A percentile compares a stretch with the other conserved stretches of the same genome.
Conservation (phyloP, 2,888 invertebrate species). For the Tolmerus cingulatus region DNA sequence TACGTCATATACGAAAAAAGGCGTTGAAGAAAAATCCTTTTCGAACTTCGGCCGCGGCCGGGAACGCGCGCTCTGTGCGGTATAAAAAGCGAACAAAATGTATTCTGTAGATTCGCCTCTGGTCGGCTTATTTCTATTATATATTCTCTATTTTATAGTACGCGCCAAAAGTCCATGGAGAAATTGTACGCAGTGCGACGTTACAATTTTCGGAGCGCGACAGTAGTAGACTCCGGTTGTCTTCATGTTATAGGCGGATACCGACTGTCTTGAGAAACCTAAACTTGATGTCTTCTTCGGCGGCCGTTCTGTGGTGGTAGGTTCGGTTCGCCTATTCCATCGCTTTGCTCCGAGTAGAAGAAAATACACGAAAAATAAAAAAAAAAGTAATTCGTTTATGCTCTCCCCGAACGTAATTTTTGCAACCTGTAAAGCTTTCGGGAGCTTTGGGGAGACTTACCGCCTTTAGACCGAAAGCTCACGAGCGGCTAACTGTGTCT, state of each 20-base stretch:
- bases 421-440: constrained; percentile 8
- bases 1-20: constrained; percentile 9
- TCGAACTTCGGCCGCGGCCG: neutral
- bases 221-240: constrained; percentile 42
- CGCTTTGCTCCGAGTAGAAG: neutral
- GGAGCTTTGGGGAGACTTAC: neutral
- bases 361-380: neutral
- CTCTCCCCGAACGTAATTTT: constrained; percentile 13
- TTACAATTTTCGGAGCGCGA: constrained; percentile 41
- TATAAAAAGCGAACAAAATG: constrained; percentile 11
- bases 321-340: constrained; percentile 10
- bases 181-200: constrained; percentile 36
- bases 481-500: neutral
- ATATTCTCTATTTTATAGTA: constrained; percentile 38
- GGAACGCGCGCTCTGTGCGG: neutral
- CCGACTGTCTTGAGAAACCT: constrained; percentile 42
- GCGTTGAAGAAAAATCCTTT: neutral
- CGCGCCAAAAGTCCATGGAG: constrained; percentile 45
- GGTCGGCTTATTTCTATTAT: neutral
- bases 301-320: neutral
- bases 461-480: neutral
- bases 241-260: constrained; percentile 49
- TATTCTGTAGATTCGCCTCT: neutral
- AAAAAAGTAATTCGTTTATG: neutral
- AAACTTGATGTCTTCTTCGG: constrained; percentile 11